Evolutionary conservation across 2,797 vertebrate species (phyloP), one percentile per base, ranked within the genome.

Genomic region (Fistularia tabacaria): DNA sequence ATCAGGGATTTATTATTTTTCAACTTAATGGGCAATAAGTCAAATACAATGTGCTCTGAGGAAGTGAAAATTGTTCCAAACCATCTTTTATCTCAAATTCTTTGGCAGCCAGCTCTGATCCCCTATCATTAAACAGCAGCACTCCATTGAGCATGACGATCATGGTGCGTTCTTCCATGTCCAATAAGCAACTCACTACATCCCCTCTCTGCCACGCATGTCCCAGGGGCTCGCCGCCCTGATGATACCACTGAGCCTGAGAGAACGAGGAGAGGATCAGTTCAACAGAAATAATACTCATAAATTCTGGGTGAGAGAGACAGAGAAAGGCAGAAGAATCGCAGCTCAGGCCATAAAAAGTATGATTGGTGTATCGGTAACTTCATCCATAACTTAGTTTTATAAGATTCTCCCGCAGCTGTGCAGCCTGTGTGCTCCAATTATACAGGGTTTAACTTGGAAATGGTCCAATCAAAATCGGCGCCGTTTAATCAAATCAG

Each of bases 61-160:
- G 58, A 59, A 47, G 41, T 3, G 62, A 59, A 68, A 68, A 48
- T 10, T 38, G 25, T 25, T 51, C 74, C 93, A 84, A 68, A 97
- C 96, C 96, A 0, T 93, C 92, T 51, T 87, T 82, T 49, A 91
- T 81, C 48, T 92, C 92, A 52, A 98, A 96, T 70, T 96, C 93
- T 82, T 94, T 95, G 85, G 93, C 94, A 1, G 93, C 93, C 72
- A 96, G 85, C 59, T 98, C 96, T 0, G 94, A 97, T 49, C 96
- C 95, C 3, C 86, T 91, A 57, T 93, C 92, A 76, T 96, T 94
- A 49, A 98, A 92, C 14, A 96, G 89, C 62, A 95, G 83, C 81
- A 96, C 94, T 51, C 96, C 96, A 12, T 98, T 98, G 61, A 98
- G 88, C 0, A 94, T 96, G 85, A 98, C 92, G 89, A 95, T 95